Evolutionary conservation across 2,888 invertebrate genomes (phyloP), one percentile per base, ranked within the genome.

Genomic region (Bombylius major): DNA sequence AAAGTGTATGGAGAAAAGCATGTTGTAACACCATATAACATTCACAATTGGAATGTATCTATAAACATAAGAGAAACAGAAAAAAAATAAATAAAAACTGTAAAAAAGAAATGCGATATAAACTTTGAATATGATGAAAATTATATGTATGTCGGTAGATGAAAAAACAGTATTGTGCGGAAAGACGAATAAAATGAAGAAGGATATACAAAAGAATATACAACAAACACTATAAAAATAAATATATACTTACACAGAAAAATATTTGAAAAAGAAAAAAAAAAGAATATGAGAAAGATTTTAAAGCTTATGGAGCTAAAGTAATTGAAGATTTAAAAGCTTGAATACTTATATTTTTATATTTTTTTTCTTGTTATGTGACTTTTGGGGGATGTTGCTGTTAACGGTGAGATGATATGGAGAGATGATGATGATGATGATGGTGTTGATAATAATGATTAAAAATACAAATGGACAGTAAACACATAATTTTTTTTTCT

Each of bases 291-390:
- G 36, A 58, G 57, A 56, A 56, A 59, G 62, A 63, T 60, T 61
- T 61, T 57, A 36, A 60, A 64, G 63, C 64, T 64, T 64, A 63
- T 60, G 62, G 62, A 61, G 63, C 58, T 62, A 63, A 64, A 65
- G 65, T 64, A 66, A 66, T 65, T 66, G 64, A 64, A 63, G 63
- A 65, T 62, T 63, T 64, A 63, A 64, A 64, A 65, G 65, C 63
- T 64, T 62, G 62, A 63, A 62, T 62, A 63, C 49, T 36, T 36
- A 36, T 36, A 36, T 36, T 6, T 36, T 6, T 36, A 36, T 36
- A 36, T 36, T 36, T 36, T 39, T 5, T 42, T 42, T 42, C 11
- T 42, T 42, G 4, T 11, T 11, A 42, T 42, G 12, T 42, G 39
- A 42, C 39, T 42, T 42, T 42, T 42, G 1, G 11, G 39, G 39